Evolutionary conservation across 2,797 vertebrate species (phyloP).

Genomic region (Brachyalestes nurse): DNA sequence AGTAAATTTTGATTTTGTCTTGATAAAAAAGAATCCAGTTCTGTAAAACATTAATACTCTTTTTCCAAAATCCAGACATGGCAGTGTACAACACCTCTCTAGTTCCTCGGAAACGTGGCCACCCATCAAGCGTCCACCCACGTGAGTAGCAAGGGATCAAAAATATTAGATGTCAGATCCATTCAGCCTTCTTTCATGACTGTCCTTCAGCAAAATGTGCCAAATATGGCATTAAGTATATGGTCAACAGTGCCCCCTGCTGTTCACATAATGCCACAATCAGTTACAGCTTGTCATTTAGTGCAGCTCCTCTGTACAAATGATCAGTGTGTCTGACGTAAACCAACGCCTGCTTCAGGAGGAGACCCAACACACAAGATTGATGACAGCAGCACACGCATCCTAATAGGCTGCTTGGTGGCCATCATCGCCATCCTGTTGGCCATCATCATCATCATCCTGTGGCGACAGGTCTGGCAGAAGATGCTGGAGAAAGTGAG

Average conservation of each 20-base stretch:
- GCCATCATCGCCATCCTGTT: slow-evolving; percentile 94
- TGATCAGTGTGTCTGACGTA: neutral
- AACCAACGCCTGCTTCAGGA: slow-evolving; percentile 54
- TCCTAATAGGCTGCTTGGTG: slow-evolving; percentile 94
- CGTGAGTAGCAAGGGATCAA: slow-evolving; percentile 50
- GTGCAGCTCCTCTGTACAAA: too few relatives aligned
- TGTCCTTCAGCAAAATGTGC: neutral
- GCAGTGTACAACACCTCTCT: slow-evolving; percentile 94
- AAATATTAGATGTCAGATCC: neutral
- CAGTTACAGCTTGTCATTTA: neutral
- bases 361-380: slow-evolving; percentile 92
- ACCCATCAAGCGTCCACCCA: slow-evolving; percentile 77
- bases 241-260: slow-evolving; percentile 62
- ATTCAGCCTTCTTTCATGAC: neutral
- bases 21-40: too few relatives aligned
- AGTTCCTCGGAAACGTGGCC: slow-evolving; percentile 75
- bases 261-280: slow-evolving; percentile 43
- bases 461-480: slow-evolving; percentile 98
- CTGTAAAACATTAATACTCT: neutral
- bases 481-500: slow-evolving; percentile 98
- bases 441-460: slow-evolving; percentile 94
- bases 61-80: slow-evolving; percentile 78
- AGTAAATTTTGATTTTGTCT: too few relatives aligned
- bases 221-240: slow-evolving; percentile 38
- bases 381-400: slow-evolving; percentile 93